A percentile compares a stretch with the other conserved stretches of the same genome.
phyloP scores from a whole-genome alignment of 2,797 vertebrate genomes.

The Geotrypetes seraphini region DNA sequence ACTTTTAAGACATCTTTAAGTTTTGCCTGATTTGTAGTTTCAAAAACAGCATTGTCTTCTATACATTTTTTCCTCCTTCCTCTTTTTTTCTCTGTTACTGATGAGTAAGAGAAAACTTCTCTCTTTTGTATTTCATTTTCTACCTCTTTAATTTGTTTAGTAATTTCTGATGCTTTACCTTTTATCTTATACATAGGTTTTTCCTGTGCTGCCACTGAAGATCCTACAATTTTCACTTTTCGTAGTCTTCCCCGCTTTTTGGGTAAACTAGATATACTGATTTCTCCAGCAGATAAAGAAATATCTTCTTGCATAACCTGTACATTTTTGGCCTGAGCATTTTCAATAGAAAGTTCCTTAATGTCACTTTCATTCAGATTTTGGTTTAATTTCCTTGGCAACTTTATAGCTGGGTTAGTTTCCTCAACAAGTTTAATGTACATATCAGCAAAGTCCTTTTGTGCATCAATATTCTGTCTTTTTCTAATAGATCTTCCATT shows the following conservation, averaged over 20 bases:
- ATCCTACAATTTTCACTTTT: no score
- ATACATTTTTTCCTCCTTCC: background rate
- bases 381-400: background rate
- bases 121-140: background rate
- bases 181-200: no score
- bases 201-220: no score
- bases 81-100: background rate
- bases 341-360: background rate
- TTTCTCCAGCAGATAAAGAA: background rate
- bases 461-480: background rate
- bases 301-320: background rate
- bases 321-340: background rate
- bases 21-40: background rate
- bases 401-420: background rate
- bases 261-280: background rate
- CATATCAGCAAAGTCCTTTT: background rate
- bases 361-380: background rate
- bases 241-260: background rate
- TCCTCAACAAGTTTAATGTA: no score
- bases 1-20: background rate
- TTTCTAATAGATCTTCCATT: background rate
- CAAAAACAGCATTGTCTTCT: background rate
- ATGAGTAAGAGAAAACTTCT: background rate
- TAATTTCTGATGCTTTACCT: background rate
- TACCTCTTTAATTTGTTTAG: background rate